Percentiles rank a stretch among this genome's conserved stretches.
Conservation (phyloP, 2,797 vertebrate genomes). For the Kryptolebias ocellatus region DNA sequence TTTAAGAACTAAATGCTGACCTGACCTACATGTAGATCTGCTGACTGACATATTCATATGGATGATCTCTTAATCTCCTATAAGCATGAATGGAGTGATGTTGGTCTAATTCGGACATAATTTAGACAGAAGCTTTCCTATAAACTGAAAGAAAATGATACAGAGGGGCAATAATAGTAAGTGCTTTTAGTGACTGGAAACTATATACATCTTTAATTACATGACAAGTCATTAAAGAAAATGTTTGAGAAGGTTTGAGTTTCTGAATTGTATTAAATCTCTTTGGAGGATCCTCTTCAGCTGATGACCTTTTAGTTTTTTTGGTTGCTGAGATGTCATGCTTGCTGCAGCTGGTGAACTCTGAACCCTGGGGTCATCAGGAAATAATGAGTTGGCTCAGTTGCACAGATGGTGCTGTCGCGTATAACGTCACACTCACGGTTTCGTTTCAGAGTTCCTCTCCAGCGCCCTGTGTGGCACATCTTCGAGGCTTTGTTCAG, state of each 20-base stretch:
- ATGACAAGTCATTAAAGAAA: conserved; percentile 5
- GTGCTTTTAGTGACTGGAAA: conserved; percentile 8
- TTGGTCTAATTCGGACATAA: conserved; percentile 17
- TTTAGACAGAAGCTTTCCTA: conserved; percentile 6
- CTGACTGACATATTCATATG: conserved; percentile 43
- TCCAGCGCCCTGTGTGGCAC: not conserved
- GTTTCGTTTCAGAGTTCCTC: conserved; percentile 1
- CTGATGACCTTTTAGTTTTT: no score
- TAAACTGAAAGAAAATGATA: not conserved
- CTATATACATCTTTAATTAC: not conserved
- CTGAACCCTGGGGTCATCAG: conserved; percentile 43
- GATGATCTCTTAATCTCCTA: conserved; percentile 62
- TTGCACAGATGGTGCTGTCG: conserved; percentile 41
- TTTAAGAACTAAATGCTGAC: conserved; percentile 24
- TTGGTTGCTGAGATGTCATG: not conserved
- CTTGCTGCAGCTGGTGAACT: conserved; percentile 27
- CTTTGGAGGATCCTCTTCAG: no score
- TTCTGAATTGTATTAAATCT: conserved; percentile 1
- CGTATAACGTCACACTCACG: conserved; percentile 12
- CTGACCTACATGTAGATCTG: conserved; percentile 63
- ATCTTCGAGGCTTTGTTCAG: no score
- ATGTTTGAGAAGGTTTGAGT: not conserved
- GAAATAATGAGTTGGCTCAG: conserved; percentile 57
- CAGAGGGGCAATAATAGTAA: conserved; percentile 16
- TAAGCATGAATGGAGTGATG: conserved; percentile 14